Conservation (phyloP, 64 coral and sea anemone genomes). For the Stichodactyla helianthus region DNA sequence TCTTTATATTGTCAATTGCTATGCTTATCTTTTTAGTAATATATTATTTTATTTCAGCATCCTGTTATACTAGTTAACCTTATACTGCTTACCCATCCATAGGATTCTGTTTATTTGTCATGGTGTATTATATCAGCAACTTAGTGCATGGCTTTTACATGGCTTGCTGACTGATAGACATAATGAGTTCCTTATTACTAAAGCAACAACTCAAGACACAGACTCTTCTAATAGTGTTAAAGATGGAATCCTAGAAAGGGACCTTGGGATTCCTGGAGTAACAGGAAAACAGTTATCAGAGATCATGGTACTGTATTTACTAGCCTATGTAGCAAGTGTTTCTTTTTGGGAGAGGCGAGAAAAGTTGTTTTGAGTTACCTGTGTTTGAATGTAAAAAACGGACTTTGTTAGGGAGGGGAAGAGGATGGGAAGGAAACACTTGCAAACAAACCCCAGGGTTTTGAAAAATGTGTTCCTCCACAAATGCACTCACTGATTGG, state of each 20-base stretch:
- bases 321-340: too few species aligned
- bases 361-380: background rate
- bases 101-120: conserved; percentile 97
- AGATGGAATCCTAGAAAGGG: conserved; percentile 22
- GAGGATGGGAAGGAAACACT: too few species aligned
- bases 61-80: background rate
- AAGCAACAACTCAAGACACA: conserved; percentile 27
- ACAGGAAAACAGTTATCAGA: conserved; percentile 81
- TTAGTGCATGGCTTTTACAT: conserved; percentile 95
- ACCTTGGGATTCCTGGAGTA: conserved; percentile 79
- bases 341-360: background rate
- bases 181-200: conserved; percentile 88
- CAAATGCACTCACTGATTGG: too few species aligned
- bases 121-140: conserved; percentile 96
- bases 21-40: background rate
- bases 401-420: too few species aligned
- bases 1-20: background rate
- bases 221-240: conserved; percentile 3
- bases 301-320: conserved; percentile 69
- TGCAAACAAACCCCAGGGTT: too few species aligned
- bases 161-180: conserved; percentile 65
- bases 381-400: too few species aligned
- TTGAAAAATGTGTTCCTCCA: too few species aligned
- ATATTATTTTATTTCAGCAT: background rate
- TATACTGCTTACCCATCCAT: background rate